Evolutionary conservation across 2,113 vertebrate genomes (phyloP).

Genomic region (Patagioenas fasciata): DNA sequence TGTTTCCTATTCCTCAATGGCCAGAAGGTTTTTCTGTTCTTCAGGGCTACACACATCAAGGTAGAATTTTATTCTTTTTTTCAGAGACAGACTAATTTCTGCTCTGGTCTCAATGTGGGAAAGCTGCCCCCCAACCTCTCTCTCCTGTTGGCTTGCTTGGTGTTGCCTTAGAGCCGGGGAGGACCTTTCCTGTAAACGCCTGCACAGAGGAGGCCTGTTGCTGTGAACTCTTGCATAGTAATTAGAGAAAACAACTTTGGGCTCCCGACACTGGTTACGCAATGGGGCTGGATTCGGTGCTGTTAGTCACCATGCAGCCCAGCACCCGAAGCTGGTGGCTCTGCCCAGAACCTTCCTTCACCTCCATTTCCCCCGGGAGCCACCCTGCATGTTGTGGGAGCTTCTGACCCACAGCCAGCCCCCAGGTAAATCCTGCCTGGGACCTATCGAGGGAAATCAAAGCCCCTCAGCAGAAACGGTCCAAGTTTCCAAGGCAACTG

Average conservation of each 20-base stretch:
- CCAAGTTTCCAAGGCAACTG: constrained; percentile 56
- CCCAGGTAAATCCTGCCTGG: constrained; percentile 39
- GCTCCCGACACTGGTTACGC: constrained; percentile 15
- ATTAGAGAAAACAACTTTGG: constrained; percentile 50
- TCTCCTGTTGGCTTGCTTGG: neutral
- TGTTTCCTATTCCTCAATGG: neutral
- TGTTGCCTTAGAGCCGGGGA: neutral
- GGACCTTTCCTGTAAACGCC: constrained; percentile 14
- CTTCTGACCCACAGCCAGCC: neutral
- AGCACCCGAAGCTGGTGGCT: neutral
- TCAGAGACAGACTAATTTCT: neutral
- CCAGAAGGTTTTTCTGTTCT: neutral
- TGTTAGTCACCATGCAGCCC: neutral
- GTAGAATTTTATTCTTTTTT: neutral
- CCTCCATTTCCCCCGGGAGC: neutral
- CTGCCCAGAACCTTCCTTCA: neutral
- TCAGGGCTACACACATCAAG: neutral
- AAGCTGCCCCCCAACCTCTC: neutral
- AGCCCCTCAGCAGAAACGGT: neutral
- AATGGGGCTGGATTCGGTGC: neutral
- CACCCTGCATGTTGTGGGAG: neutral
- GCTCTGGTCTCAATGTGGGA: neutral
- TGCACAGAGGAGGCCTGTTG: constrained; percentile 42
- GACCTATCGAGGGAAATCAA: neutral
- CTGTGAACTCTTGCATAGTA: constrained; percentile 47